Conservation (phyloP, 2,888 invertebrate genomes). For the Tetramorium bicarinatum region DNA sequence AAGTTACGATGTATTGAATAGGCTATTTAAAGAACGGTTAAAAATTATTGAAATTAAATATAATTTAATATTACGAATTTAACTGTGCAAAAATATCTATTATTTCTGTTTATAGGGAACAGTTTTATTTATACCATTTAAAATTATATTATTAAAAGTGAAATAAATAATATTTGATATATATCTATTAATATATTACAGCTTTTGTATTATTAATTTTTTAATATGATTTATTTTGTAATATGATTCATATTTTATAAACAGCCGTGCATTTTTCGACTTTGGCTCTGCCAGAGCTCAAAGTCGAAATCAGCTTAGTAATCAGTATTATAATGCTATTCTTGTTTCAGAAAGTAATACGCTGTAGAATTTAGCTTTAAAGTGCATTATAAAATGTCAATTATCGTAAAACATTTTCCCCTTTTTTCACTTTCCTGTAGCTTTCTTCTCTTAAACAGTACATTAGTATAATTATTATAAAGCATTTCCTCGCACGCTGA, state of each 20-base stretch:
- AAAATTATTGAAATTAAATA: no score
- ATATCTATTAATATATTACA: background rate
- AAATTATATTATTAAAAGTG: background rate
- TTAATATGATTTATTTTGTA: background rate
- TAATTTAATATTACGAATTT: no score
- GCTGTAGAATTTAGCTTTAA: background rate
- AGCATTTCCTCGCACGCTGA: background rate
- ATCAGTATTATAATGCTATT: background rate
- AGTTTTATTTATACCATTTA: background rate
- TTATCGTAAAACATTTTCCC: background rate
- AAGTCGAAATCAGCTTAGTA: background rate
- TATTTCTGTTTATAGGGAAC: background rate
- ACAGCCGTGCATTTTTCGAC: background rate
- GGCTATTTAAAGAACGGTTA: no score
- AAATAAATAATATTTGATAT: background rate
- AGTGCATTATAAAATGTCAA: slow-evolving; percentile 7
- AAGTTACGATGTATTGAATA: no score
- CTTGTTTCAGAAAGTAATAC: background rate
- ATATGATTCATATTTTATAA: background rate
- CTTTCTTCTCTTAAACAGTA: background rate
- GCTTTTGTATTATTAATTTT: background rate
- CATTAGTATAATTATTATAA: background rate
- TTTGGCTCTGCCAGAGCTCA: background rate
- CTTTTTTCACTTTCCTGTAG: background rate
- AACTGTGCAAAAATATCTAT: background rate